Evolutionary conservation across 2,888 invertebrate genomes (phyloP).

Genomic region (Asteroscopus sphinx): DNA sequence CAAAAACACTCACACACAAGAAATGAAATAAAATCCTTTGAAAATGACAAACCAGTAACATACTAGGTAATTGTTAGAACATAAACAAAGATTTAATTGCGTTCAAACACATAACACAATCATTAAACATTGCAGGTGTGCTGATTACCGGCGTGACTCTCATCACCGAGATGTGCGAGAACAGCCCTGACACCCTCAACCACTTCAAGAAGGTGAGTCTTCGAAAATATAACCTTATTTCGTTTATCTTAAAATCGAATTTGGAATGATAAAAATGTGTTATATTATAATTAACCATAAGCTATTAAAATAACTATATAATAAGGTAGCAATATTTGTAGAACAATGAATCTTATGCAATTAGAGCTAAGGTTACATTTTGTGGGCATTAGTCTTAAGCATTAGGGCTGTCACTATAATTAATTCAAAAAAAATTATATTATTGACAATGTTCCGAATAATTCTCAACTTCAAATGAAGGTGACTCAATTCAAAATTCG

Average conservation of each 20-base stretch:
- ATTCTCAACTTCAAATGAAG: too few relatives aligned
- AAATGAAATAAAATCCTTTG: neutral
- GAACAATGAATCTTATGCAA: constrained; percentile 9
- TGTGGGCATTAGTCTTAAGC: neutral
- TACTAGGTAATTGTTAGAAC: neutral
- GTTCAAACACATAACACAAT: constrained; percentile 4
- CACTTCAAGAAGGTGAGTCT: constrained; percentile 98
- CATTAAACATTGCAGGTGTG: constrained; percentile 91
- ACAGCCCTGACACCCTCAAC: constrained; percentile 98
- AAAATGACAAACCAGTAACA: neutral
- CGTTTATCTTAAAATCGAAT: neutral
- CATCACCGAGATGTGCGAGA: constrained; percentile 99
- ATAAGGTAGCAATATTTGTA: constrained; percentile 10
- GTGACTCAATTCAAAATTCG: too few relatives aligned
- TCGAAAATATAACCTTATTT: constrained; percentile 10
- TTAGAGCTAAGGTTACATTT: constrained; percentile 15
- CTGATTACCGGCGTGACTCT: constrained; percentile 99
- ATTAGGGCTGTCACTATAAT: constrained; percentile 7
- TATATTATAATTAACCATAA: neutral
- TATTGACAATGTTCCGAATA: too few relatives aligned
- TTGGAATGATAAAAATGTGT: neutral
- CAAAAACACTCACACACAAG: neutral
- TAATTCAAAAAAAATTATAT: too few relatives aligned
- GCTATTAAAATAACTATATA: neutral
- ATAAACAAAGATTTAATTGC: neutral